Base-by-base conservation (phyloP, 2,888 invertebrate species). In the Mayetiola destructor region DNA sequence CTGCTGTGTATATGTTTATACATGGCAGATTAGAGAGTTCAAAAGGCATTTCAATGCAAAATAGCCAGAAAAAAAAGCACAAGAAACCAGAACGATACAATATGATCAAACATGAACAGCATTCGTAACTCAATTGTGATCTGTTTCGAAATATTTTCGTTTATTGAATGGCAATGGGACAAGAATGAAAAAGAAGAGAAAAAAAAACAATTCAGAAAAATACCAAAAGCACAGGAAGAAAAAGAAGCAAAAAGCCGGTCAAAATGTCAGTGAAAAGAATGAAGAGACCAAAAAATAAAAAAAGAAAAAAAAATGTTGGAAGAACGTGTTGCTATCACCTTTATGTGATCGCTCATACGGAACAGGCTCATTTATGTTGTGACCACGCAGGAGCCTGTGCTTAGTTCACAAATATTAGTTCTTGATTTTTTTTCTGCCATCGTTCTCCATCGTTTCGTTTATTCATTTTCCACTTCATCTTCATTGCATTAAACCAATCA, bases 241-340 rank as follows among this genome's bases (percentile, higher is more conserved):
- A 16, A 3, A n/a, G n/a, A 14, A 27, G 27, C 23, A 27, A n/a
- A n/a, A 48, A 48, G 27, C 48, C 23, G 48, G 27, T 27, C 48
- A 27, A 48, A 48, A 48, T 48, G 48, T 48, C 48, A 27, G 48
- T 48, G n/a, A n/a, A n/a, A n/a, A n/a, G n/a, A n/a, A n/a, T n/a
- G n/a, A n/a, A n/a, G n/a, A n/a, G n/a, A n/a, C n/a, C n/a, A n/a
- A n/a, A n/a, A n/a, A n/a, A n/a, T n/a, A n/a, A n/a, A n/a, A n/a
- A n/a, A n/a, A n/a, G n/a, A n/a, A n/a, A n/a, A n/a, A n/a, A 48
- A 48, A 48, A 27, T 48, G 27, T 48, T 48, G 48, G 27, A 48
- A 48, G 48, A 48, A 48, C 48, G 48, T 48, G 48, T 48, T 48
- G 5, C 48, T 48, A 48, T 48, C 48, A 48, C 48, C 48, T 48